These are phyloP conservation scores for Muricea muricata DNA, from an alignment of 92 coral and sea anemone species.

Conservation along the genomic window DNA sequence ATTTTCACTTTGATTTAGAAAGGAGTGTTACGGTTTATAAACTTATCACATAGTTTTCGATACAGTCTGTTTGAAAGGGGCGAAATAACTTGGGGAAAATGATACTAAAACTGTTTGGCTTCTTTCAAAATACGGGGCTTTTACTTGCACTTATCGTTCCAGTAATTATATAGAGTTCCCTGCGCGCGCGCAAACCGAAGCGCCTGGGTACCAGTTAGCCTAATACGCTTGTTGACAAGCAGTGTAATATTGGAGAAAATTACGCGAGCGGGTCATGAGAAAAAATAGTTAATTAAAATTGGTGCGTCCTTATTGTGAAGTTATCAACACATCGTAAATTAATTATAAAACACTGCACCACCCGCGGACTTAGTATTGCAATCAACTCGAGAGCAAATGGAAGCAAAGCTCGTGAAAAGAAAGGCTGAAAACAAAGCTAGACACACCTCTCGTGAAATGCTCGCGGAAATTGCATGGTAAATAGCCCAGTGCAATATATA, in stretches of 20 bases:
- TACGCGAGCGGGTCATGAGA: conserved; percentile 21
- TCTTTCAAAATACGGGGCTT: no score
- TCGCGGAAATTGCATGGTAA: neutral
- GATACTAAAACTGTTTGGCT: no score
- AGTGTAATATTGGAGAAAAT: neutral
- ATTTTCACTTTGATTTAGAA: no score
- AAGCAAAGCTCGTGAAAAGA: neutral
- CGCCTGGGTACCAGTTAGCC: conserved; percentile 11
- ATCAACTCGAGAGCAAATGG: conserved; percentile 22
- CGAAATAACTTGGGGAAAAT: no score
- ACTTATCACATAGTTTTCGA: no score
- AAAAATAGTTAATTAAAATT: conserved; percentile 22
- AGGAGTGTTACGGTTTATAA: no score
- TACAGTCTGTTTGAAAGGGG: no score
- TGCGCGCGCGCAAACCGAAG: neutral
- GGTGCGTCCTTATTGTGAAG: conserved; percentile 22
- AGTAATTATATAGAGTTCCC: no score
- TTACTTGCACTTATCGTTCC: no score
- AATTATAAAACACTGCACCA: conserved; percentile 25
- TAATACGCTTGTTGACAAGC: neutral
- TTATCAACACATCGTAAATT: conserved; percentile 49
- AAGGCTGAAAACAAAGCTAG: neutral
- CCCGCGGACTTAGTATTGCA: conserved; percentile 1
- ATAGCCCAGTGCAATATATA: no score
- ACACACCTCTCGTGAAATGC: conserved; percentile 5